These are phyloP conservation scores for Drosophila kanekoi DNA, from an alignment of 2,888 invertebrate species.

Conservation along the genomic window DNA sequence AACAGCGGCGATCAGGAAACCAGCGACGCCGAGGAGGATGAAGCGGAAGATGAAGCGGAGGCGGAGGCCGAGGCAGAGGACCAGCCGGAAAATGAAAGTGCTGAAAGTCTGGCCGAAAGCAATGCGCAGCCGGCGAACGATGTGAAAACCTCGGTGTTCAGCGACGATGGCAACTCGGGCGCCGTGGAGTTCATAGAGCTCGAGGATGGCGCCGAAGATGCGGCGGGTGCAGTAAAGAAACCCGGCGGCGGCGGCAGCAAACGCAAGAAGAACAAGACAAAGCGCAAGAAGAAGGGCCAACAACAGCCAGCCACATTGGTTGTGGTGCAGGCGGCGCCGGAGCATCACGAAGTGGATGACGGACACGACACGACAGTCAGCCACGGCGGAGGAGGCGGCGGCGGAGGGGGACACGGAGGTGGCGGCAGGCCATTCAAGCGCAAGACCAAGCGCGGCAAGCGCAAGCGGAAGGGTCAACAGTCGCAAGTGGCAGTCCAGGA, in stretches of 20 bases:
- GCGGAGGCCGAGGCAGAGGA: constrained; percentile 49
- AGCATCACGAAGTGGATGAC: constrained; percentile 63
- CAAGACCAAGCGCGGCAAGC: constrained; percentile 80
- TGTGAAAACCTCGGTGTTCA: constrained; percentile 55
- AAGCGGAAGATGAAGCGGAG: constrained; percentile 66
- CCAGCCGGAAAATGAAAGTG: constrained; percentile 56
- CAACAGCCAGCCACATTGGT: constrained; percentile 79
- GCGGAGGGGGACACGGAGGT: constrained; percentile 54
- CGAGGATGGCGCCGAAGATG: constrained; percentile 61
- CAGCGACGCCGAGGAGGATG: constrained; percentile 77
- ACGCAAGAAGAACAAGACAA: constrained; percentile 69
- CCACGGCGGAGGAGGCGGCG: constrained; percentile 37
- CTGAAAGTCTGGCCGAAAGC: constrained; percentile 16
- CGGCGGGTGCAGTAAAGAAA: constrained; percentile 55
- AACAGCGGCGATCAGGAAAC: constrained; percentile 83
- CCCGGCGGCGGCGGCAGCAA: constrained; percentile 70
- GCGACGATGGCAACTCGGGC: constrained; percentile 52
- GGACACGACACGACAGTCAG: constrained; percentile 47
- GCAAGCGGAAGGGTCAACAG: constrained; percentile 77
- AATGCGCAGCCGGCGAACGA: constrained; percentile 30
- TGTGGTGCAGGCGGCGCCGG: constrained; percentile 75
- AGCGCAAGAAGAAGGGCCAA: constrained; percentile 66
- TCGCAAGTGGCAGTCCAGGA: constrained; percentile 56
- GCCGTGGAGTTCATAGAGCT: constrained; percentile 82
- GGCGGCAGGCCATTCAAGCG: constrained; percentile 71